phyloP scores from a whole-genome alignment of 2,888 invertebrate species.

The Stictocephala bisonia region DNA sequence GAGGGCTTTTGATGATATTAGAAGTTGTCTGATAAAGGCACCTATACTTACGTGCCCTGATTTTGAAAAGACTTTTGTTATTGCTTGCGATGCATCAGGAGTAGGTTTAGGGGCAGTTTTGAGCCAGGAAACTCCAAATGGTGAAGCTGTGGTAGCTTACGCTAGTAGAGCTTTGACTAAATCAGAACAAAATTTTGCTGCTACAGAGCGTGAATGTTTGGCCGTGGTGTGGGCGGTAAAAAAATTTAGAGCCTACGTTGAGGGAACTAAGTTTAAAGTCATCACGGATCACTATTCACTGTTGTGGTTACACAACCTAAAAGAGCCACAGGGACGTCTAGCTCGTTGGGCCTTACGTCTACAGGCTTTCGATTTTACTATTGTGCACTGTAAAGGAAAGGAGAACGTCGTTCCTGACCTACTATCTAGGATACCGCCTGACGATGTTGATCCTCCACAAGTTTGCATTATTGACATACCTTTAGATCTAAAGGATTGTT shows the following conservation, averaged over 20 bases:
- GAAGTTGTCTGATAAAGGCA: constrained; percentile 14
- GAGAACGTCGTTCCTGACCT: too few relatives aligned
- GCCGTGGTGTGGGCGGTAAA: constrained; percentile 55
- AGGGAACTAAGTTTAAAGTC: too few relatives aligned
- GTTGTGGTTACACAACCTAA: too few relatives aligned
- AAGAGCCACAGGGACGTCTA: too few relatives aligned
- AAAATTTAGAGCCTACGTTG: constrained; percentile 54
- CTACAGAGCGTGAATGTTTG: constrained; percentile 57
- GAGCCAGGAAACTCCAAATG: constrained; percentile 52
- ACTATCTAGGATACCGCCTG: too few relatives aligned
- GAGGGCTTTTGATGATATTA: constrained; percentile 37
- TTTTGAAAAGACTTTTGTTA: constrained; percentile 40
- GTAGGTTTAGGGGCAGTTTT: constrained; percentile 50
- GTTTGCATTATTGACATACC: too few relatives aligned
- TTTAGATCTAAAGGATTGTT: too few relatives aligned
- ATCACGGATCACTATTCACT: constrained; percentile 50
- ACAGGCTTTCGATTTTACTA: too few relatives aligned
- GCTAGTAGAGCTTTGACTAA: constrained; percentile 51
- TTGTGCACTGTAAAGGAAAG: too few relatives aligned
- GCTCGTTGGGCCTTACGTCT: too few relatives aligned
- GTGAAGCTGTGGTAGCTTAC: constrained; percentile 56
- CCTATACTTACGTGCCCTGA: constrained; percentile 51
- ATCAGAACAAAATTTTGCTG: constrained; percentile 53
- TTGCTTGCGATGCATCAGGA: constrained; percentile 49
- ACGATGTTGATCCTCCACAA: too few relatives aligned